Conservation (phyloP, 2,113 vertebrate species). For the Indicator maculatus region DNA sequence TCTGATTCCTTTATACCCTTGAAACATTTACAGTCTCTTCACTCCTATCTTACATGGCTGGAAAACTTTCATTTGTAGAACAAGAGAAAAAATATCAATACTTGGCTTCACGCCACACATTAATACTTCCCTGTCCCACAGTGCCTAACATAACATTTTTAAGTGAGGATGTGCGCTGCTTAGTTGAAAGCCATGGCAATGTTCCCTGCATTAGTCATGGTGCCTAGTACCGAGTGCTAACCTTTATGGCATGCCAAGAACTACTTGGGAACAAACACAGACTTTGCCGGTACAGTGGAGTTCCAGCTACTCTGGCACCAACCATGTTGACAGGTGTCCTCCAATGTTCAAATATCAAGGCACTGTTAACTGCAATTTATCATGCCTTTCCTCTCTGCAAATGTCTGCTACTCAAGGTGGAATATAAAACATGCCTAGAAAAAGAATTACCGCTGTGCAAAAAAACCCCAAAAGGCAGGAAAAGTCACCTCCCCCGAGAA, state of each 20-base stretch:
- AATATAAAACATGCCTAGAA: neutral
- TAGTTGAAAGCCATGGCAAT: slow-evolving; percentile 50
- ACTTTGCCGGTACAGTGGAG: neutral
- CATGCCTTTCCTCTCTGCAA: slow-evolving; percentile 35
- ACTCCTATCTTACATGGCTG: neutral
- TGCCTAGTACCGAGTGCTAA: slow-evolving; percentile 51
- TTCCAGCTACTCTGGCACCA: slow-evolving; percentile 44
- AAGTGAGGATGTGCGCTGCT: slow-evolving; percentile 56
- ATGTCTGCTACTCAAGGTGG: neutral
- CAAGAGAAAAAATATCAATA: slow-evolving; percentile 37
- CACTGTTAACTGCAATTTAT: slow-evolving; percentile 50
- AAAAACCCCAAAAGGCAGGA: neutral
- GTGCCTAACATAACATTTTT: slow-evolving; percentile 33
- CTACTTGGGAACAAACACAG: slow-evolving; percentile 55
- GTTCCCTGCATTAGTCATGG: slow-evolving; percentile 52
- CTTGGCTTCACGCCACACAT: slow-evolving; percentile 27
- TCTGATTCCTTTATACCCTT: slow-evolving; percentile 22
- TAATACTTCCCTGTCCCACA: slow-evolving; percentile 18
- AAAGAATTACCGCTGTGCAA: neutral
- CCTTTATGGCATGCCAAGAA: slow-evolving; percentile 63
- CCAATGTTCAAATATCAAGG: slow-evolving; percentile 2
- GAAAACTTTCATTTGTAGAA: slow-evolving; percentile 41
- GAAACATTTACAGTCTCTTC: neutral
- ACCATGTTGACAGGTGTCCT: slow-evolving; percentile 56
- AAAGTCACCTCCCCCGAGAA: neutral